Evolutionary conservation across 2,113 vertebrate genomes (phyloP), one percentile per base, ranked within the genome.

Genomic region (Otus sunia): DNA sequence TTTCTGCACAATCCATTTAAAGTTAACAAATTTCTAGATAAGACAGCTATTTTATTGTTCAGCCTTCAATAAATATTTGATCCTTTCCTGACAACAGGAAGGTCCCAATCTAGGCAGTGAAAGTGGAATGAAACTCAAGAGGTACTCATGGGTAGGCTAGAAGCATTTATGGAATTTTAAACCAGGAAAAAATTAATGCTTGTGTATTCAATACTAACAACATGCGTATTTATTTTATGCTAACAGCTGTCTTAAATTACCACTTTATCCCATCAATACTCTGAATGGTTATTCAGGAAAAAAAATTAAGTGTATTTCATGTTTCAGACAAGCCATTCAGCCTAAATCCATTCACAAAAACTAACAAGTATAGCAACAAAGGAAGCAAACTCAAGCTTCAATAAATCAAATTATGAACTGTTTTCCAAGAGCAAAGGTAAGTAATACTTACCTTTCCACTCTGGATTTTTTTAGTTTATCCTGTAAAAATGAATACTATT

Each of bases 361-460:
- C 23, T 19, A 75, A 15, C 2, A 29, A 1, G 6, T 39, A 86
- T 3, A 72, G n/a, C 39, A 96, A 92, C 20, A 92, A 82, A 94
- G 71, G 96, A 92, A 88, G 96, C 32, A 96, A 96, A 96, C 66
- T 97, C 71, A 95, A 95, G 86, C 85, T 94, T 96, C 94, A 97
- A 16, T 73, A 60, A 95, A 75, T 18, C 84, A 78, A 94, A 94
- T 49, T n/a, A 63, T 69, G 67, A 96, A 79, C n/a, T 71, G 16
- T 64, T 82, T 94, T 80, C 94, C 88, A 95, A 90, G 82, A 97
- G 63, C 53, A 50, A 39, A 64, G 22, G 9, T 82, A 92, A 91
- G 30, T 69, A 97, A 92, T 29, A 79, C 14, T 37, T 92, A 58
- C 21, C 49, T 96, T 91, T 41, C 6, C 52, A 89, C 79, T 86